Evolutionary conservation across 2,113 vertebrate species (phyloP).

Genomic region (Prinia subflava): DNA sequence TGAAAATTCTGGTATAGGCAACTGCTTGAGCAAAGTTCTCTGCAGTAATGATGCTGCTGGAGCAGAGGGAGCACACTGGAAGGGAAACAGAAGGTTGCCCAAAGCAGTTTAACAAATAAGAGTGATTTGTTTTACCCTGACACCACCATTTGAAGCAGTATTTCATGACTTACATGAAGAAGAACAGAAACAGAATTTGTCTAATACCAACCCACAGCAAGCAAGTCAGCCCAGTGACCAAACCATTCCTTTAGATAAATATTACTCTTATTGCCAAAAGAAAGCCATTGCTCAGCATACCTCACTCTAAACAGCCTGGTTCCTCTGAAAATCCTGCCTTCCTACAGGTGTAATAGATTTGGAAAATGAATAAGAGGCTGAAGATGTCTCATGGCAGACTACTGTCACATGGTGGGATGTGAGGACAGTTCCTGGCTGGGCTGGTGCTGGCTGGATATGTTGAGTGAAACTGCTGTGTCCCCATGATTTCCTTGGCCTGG

Average conservation of each 20-base stretch:
- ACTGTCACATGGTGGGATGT: neutral
- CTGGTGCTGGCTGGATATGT: neutral
- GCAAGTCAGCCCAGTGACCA: neutral
- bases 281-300: neutral
- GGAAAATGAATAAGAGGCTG: neutral
- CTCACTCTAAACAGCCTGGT: neutral
- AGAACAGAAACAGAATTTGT: neutral
- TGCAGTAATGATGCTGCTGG: neutral
- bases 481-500: neutral
- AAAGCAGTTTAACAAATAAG: neutral
- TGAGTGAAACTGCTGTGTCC: neutral
- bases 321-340: neutral
- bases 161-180: neutral
- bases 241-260: neutral
- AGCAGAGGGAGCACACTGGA: neutral
- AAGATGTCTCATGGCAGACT: neutral
- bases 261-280: neutral
- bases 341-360: neutral
- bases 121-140: neutral
- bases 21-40: neutral
- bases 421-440: neutral
- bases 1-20: neutral
- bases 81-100: neutral
- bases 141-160: neutral
- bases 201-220: neutral